Base-by-base conservation (phyloP, 1,140 invertebrate genomes). In the Trichonephila clavipes region DNA sequence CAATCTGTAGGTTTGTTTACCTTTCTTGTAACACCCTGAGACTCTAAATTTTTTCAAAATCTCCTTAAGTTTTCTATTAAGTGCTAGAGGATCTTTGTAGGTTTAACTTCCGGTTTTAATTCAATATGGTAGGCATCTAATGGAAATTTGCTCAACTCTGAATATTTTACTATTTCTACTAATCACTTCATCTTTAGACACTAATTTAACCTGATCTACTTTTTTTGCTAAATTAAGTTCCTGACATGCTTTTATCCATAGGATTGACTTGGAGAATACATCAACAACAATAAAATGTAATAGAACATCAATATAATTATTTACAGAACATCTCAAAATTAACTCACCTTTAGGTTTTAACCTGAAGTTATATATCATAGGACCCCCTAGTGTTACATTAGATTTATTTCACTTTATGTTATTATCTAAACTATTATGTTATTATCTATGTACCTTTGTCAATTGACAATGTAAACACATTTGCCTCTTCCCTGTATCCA, bases 11-110 rank as follows among this genome's bases (percentile, higher is more conserved):
- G 28, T 28, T 94, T 8, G 92, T 94, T 69, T 28, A 95, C 95
- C 59, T 95, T 94, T 64, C 92, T 44, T 51, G 96, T 95, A 59
- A 96, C 94, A 16, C 87, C 92, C 16, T 87, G 19, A 34, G 94
- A 88, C 34, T 94, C 95, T 94, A 95, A 77, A 21, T 94, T 83
- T 19, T 95, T 61, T 28, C 24, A 95, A 88, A 86, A 94, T 91
- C 18, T 66, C 24, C 82, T 94, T 94, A 19, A 95, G 51, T 44
- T 81, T 92, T 1, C 92, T 82, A 19, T 66, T 12, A 59, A 94
- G 64, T 16, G 81, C 58, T 61, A 83, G 66, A 24, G 94, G 95
- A 12, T 94, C 93, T 87, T 93, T 28, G 87, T 24, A 51, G 94
- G 64, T 64, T 14, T 94, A n/a, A 66, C 61, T 40, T 94, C 82